phyloP scores from a whole-genome alignment of 1,140 invertebrate species.

The Tetraneura akinire region DNA sequence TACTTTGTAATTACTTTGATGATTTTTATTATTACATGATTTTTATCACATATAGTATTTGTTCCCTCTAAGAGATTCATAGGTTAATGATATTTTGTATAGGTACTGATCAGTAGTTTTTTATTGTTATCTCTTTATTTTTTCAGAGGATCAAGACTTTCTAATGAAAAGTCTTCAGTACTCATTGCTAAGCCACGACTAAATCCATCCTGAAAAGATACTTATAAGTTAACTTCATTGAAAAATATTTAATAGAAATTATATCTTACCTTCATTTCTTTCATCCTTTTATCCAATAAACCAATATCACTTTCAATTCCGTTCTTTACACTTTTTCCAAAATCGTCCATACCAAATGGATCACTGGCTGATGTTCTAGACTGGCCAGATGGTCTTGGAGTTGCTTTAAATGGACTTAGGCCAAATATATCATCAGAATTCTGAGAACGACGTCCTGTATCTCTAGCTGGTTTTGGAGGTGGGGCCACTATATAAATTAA shows the following conservation, averaged over 20 bases:
- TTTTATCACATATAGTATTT: slow-evolving; percentile 36
- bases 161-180: slow-evolving; percentile 83
- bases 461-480: slow-evolving; percentile 53
- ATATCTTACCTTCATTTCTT: slow-evolving; percentile 76
- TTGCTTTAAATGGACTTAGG: slow-evolving; percentile 53
- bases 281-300: slow-evolving; percentile 74
- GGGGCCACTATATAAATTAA: slow-evolving; percentile 53
- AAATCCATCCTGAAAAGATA: slow-evolving; percentile 75
- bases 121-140: slow-evolving; percentile 57
- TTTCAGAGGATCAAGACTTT: slow-evolving; percentile 77
- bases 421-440: slow-evolving; percentile 53
- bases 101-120: background rate
- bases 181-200: slow-evolving; percentile 76
- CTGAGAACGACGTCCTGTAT: slow-evolving; percentile 48
- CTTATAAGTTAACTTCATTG: background rate
- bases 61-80: slow-evolving; percentile 26
- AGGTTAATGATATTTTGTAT: background rate
- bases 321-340: slow-evolving; percentile 56
- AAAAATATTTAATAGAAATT: background rate
- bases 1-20: slow-evolving; percentile 43
- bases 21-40: background rate
- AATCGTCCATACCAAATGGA: slow-evolving; percentile 81
- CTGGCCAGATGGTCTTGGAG: slow-evolving; percentile 21
- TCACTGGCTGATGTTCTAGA: slow-evolving; percentile 56
- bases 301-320: slow-evolving; percentile 72